Conservation (phyloP, 2,797 vertebrate species). For the Anguilla marmorata region DNA sequence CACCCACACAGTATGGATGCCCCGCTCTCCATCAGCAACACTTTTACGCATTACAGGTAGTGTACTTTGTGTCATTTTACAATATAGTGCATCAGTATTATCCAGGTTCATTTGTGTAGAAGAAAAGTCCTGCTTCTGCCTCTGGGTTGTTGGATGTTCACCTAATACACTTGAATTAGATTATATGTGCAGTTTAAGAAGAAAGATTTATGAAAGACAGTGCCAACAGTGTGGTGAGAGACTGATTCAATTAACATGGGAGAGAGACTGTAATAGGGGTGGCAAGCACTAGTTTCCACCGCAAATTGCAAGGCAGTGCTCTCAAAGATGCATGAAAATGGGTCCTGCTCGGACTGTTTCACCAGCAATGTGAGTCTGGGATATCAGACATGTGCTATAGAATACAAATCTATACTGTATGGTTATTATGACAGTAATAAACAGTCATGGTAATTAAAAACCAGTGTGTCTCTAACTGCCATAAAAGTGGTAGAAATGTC, state of each 20-base stretch:
- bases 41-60: constrained; percentile 65
- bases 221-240: background rate
- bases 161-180: background rate
- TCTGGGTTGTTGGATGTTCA: background rate
- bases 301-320: background rate
- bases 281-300: background rate
- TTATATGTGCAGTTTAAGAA: background rate
- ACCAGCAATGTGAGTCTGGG: background rate
- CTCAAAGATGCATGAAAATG: background rate
- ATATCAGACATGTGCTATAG: background rate
- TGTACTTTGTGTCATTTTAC: background rate
- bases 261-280: background rate
- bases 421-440: background rate
- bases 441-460: too few species aligned
- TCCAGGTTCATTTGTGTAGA: background rate
- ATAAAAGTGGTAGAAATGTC: background rate
- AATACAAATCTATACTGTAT: background rate
- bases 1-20: constrained; percentile 66
- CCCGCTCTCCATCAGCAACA: constrained; percentile 62
- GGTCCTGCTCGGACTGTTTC: background rate
- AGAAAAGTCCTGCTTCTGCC: background rate
- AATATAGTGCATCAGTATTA: background rate
- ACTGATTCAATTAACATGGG: background rate
- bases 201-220: background rate
- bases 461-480: background rate